Conservation (phyloP, 2,888 invertebrate genomes). For the Erpobdella octoculata region DNA sequence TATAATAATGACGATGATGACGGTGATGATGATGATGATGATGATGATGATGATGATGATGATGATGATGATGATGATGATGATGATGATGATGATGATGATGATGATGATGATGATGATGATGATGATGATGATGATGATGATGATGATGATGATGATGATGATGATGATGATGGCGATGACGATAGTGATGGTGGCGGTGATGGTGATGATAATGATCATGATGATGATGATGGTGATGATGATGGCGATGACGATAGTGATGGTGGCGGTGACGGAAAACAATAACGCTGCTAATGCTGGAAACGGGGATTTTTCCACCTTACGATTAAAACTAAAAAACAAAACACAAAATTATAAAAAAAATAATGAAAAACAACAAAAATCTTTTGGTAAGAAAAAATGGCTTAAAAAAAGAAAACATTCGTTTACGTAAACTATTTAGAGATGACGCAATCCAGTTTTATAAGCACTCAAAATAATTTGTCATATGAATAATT, state of each 20-base stretch:
- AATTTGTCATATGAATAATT: no score
- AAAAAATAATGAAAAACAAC: no score
- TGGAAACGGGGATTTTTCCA: no score
- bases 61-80: background rate
- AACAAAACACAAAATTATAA: no score
- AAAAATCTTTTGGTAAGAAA: no score
- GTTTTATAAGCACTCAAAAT: no score
- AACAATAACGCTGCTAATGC: no score
- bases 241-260: conserved; percentile 17
- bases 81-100: conserved; percentile 12
- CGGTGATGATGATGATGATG: conserved; percentile 17
- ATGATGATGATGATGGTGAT: conserved; percentile 13
- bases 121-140: conserved; percentile 3
- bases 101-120: background rate
- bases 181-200: no score
- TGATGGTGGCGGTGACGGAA: conserved; percentile 13
- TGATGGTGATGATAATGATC: background rate
- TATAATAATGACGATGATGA: conserved; percentile 8
- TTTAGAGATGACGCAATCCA: no score
- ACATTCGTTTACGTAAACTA: no score
- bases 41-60: conserved; percentile 10
- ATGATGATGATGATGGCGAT: conserved; percentile 4
- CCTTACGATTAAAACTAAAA: no score
- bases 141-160: background rate
- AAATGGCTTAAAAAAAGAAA: no score